These are phyloP conservation scores for Alviniconcha marisindica DNA, from an alignment of 1,140 invertebrate genomes.

Conservation along the genomic window DNA sequence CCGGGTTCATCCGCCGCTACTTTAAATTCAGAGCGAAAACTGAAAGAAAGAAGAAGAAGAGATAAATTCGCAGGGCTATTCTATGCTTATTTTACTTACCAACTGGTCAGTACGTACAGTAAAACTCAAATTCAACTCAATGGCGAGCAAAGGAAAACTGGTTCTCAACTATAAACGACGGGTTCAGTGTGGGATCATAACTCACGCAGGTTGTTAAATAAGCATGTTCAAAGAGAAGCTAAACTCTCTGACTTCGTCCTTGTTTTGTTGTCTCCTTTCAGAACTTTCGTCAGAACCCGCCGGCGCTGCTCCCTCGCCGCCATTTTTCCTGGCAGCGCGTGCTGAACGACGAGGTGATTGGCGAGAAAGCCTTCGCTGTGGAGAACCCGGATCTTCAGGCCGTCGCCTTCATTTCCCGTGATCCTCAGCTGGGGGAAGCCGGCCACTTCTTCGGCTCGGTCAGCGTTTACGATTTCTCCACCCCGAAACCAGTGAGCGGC, in stretches of 20 bases:
- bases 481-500: slow-evolving; percentile 14
- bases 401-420: slow-evolving; percentile 1
- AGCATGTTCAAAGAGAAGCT: not conserved
- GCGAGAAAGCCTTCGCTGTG: slow-evolving; percentile 20
- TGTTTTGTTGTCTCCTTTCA: not conserved
- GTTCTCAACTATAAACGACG: no score
- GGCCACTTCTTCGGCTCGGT: slow-evolving; percentile 16
- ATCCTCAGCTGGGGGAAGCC: slow-evolving; percentile 5
- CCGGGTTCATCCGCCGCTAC: no score
- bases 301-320: not conserved
- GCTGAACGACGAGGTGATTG: not conserved
- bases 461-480: slow-evolving; percentile 18
- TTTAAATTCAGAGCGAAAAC: no score
- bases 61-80: no score
- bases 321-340: slow-evolving; percentile 10
- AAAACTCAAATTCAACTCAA: no score
- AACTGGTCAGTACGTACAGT: no score
- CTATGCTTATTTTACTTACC: no score
- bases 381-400: slow-evolving; percentile 19
- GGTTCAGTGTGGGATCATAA: no score
- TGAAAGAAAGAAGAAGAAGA: no score
- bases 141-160: no score
- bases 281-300: not conserved
- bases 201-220: no score
- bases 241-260: not conserved